phyloP scores from a whole-genome alignment of 2,797 vertebrate genomes.

The Lagodon rhomboides region DNA sequence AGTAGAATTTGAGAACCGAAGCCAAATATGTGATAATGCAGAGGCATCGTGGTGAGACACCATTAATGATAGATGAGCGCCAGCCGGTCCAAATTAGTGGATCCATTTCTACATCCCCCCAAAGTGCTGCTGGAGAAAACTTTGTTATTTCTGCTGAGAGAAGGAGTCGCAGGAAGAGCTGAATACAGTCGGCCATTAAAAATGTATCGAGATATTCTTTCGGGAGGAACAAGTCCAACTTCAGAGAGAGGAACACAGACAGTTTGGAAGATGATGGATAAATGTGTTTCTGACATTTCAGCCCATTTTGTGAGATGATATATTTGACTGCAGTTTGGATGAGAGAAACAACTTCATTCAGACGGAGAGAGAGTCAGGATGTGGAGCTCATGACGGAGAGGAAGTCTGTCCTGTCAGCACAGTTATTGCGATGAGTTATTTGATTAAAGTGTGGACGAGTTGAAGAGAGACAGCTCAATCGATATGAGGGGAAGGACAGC shows the following conservation, averaged over 20 bases:
- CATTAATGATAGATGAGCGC: constrained; percentile 70
- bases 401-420: background rate
- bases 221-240: constrained; percentile 43
- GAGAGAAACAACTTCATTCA: background rate
- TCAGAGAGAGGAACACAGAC: constrained; percentile 41
- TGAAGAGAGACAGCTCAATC: constrained; percentile 19
- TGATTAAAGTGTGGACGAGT: background rate
- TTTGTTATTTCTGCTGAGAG: constrained; percentile 55
- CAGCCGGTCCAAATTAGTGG: constrained; percentile 49
- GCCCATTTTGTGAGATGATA: background rate
- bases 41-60: constrained; percentile 24
- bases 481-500: constrained; percentile 21
- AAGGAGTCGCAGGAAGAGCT: constrained; percentile 29
- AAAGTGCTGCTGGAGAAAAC: constrained; percentile 49
- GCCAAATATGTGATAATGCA: constrained; percentile 42
- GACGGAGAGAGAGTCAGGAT: background rate
- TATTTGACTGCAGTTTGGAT: background rate
- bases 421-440: constrained; percentile 10
- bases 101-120: constrained; percentile 36
- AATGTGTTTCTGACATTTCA: constrained; percentile 25
- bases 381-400: background rate
- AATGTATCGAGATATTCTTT: constrained; percentile 60
- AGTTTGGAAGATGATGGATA: constrained; percentile 44
- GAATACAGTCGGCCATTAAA: constrained; percentile 66
- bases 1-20: constrained; percentile 18